Evolutionary conservation across 2,113 vertebrate species (phyloP).

Genomic region (Antechinus flavipes): DNA sequence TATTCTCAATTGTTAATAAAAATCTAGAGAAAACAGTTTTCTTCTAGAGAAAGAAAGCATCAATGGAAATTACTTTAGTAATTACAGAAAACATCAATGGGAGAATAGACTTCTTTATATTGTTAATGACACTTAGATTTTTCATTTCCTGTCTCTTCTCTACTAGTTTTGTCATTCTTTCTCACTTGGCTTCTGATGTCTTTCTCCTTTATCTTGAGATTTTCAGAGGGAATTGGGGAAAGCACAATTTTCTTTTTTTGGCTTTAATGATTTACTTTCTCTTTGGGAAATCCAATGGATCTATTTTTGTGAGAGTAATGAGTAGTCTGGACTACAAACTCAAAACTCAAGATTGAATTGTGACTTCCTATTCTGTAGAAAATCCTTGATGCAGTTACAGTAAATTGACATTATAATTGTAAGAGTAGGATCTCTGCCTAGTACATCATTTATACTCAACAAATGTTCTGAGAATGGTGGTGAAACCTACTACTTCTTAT

Average conservation of each 20-base stretch:
- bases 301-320: neutral
- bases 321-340: neutral
- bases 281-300: slow-evolving; percentile 61
- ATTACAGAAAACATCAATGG: neutral
- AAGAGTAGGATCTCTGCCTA: neutral
- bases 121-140: slow-evolving; percentile 37
- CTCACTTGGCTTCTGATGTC: slow-evolving; percentile 6
- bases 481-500: neutral
- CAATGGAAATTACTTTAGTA: neutral
- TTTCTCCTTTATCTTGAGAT: slow-evolving; percentile 44
- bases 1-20: neutral
- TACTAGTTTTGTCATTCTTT: slow-evolving; percentile 1
- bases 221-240: neutral
- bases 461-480: neutral
- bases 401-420: neutral
- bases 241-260: slow-evolving; percentile 35
- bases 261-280: slow-evolving; percentile 19
- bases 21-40: slow-evolving; percentile 3
- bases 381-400: slow-evolving; percentile 2
- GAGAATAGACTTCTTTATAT: neutral
- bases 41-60: neutral
- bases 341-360: slow-evolving; percentile 18
- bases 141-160: slow-evolving; percentile 5
- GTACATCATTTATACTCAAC: neutral
- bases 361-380: neutral